phyloP scores from a whole-genome alignment of 2,888 invertebrate genomes.

The Stomorhina lunata region DNA sequence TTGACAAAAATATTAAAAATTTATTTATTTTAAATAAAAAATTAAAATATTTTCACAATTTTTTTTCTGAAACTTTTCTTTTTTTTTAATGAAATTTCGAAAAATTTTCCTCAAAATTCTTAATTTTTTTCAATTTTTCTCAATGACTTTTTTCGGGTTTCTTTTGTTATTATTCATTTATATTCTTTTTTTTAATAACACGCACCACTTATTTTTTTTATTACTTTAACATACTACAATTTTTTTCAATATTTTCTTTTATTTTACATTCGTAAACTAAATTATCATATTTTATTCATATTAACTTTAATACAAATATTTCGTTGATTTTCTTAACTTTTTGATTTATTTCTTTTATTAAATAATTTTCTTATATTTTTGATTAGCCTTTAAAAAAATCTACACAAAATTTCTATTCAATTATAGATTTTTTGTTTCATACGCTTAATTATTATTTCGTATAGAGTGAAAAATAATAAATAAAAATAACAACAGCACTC shows the following conservation, averaged over 20 bases:
- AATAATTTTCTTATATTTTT: slow-evolving; percentile 2
- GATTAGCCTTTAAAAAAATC: background rate
- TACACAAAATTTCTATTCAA: slow-evolving; percentile 27
- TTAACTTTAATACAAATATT: no score
- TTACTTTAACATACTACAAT: background rate
- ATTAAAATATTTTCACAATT: background rate
- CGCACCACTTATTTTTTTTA: slow-evolving; percentile 17
- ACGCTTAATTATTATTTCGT: no score
- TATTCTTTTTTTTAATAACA: background rate
- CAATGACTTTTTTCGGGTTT: background rate
- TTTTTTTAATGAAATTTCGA: background rate
- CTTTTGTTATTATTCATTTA: slow-evolving; percentile 20
- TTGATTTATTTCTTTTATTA: no score
- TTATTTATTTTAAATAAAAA: background rate
- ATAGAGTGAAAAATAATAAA: slow-evolving; percentile 5
- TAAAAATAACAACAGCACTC: slow-evolving; percentile 55
- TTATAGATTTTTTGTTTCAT: slow-evolving; percentile 15
- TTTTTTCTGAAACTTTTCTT: background rate
- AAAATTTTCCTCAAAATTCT: slow-evolving; percentile 9
- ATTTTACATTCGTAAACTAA: background rate
- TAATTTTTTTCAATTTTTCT: slow-evolving; percentile 8
- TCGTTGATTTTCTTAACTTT: slow-evolving; percentile 1
- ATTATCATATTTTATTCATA: background rate
- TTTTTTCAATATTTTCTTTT: slow-evolving; percentile 1
- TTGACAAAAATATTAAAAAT: slow-evolving; percentile 9